A percentile compares a stretch with the other conserved stretches of the same genome.
Conservation (phyloP, 1,140 invertebrate species). For the Drosophila bocki region DNA sequence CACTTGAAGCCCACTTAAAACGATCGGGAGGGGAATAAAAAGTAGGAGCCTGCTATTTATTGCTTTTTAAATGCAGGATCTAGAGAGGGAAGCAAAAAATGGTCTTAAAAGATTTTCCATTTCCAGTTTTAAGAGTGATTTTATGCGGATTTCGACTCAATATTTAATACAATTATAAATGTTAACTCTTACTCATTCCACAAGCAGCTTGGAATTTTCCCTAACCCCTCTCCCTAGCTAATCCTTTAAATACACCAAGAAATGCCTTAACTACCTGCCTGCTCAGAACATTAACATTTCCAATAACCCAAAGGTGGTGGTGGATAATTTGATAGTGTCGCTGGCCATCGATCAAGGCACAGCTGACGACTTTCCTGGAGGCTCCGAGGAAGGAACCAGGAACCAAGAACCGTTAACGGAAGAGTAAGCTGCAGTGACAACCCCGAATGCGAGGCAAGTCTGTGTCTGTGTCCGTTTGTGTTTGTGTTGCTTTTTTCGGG, state of each 20-base stretch:
- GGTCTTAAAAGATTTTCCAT: background rate
- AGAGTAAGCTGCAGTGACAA: constrained; percentile 42
- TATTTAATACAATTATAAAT: too few species aligned
- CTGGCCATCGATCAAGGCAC: constrained; percentile 35
- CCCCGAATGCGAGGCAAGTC: constrained; percentile 14
- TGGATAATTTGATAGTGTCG: constrained; percentile 34
- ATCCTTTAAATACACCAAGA: constrained; percentile 14
- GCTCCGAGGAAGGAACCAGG: background rate
- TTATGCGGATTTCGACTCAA: too few species aligned
- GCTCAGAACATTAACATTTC: constrained; percentile 37
- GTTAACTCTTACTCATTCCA: too few species aligned
- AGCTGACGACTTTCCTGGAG: constrained; percentile 29
- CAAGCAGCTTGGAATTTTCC: background rate
- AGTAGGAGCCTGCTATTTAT: constrained; percentile 10
- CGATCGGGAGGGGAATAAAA: constrained; percentile 16
- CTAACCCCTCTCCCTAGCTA: background rate
- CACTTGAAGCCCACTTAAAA: constrained; percentile 60
- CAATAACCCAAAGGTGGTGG: constrained; percentile 23
- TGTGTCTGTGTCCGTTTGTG: background rate
- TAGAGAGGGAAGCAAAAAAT: background rate
- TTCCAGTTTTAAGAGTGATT: too few species aligned
- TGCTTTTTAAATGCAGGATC: constrained; percentile 2
- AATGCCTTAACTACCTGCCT: constrained; percentile 34
- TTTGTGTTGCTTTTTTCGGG: constrained; percentile 7
- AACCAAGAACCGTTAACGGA: constrained; percentile 27